Percentiles rank a stretch among this genome's conserved stretches.
phyloP scores from a whole-genome alignment of 2,113 vertebrate genomes.

The Ptilorrhoa leucosticta region DNA sequence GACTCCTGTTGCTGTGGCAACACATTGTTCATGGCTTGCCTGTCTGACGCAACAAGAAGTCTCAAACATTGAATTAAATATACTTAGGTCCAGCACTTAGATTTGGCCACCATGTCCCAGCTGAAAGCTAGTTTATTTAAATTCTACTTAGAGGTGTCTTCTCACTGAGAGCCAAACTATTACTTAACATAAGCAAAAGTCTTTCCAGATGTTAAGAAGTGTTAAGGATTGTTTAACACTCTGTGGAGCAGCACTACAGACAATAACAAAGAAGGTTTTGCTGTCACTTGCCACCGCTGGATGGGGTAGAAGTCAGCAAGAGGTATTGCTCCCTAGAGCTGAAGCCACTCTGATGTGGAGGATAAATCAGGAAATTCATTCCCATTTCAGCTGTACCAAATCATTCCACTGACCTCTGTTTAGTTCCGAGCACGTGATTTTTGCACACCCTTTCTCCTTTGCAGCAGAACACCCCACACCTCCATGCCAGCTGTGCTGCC shows the following conservation, averaged over 20 bases:
- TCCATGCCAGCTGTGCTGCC: background rate
- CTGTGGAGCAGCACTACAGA: background rate
- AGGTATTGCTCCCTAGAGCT: background rate
- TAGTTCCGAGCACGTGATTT: fast-evolving
- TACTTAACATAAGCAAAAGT: background rate
- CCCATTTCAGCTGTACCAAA: background rate
- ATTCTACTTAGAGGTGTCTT: background rate
- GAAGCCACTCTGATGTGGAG: background rate
- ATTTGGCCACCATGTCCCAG: background rate
- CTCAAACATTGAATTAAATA: background rate
- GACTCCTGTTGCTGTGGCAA: conserved; percentile 52
- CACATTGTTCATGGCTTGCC: background rate
- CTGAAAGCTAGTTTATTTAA: background rate
- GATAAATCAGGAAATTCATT: background rate
- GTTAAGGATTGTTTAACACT: background rate
- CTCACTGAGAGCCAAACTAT: background rate
- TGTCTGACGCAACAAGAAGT: background rate
- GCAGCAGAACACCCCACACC: background rate
- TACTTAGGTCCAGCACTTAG: background rate
- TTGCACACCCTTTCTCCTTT: background rate
- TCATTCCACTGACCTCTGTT: background rate
- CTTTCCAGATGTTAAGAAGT: background rate
- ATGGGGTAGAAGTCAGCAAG: background rate
- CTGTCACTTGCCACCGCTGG: background rate
- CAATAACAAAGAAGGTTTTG: background rate